Evolutionary conservation across 2,888 invertebrate genomes (phyloP).

Genomic region (Maniola hyperantus): DNA sequence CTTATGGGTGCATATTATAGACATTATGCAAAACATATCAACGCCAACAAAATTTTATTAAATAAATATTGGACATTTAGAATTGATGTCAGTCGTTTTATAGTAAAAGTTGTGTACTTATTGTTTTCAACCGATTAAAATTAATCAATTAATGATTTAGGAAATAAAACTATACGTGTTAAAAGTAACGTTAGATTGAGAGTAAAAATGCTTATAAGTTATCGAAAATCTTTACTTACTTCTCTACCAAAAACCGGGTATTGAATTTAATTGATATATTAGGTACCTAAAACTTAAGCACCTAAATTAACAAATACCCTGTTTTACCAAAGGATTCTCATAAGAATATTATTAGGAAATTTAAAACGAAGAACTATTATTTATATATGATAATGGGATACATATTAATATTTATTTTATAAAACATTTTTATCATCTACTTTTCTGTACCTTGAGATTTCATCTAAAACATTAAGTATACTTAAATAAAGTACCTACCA

Average conservation of each 20-base stretch:
- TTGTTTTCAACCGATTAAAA: neutral
- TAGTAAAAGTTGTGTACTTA: too few species aligned
- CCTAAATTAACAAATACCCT: neutral
- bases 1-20: neutral
- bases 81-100: too few species aligned
- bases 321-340: constrained; percentile 2
- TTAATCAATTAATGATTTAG: neutral
- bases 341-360: neutral
- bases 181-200: neutral
- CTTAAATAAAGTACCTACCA: neutral
- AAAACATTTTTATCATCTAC: neutral
- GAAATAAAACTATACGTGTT: neutral
- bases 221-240: neutral
- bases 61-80: neutral
- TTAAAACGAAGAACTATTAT: neutral
- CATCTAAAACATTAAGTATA: neutral
- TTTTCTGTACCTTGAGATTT: neutral
- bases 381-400: neutral
- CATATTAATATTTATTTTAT: neutral
- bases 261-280: neutral
- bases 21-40: constrained; percentile 14
- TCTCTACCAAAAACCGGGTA: neutral
- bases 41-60: neutral
- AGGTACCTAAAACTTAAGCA: neutral
- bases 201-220: neutral